Base-by-base conservation (phyloP, 2,888 invertebrate genomes). In the Campopleginae sp. region DNA sequence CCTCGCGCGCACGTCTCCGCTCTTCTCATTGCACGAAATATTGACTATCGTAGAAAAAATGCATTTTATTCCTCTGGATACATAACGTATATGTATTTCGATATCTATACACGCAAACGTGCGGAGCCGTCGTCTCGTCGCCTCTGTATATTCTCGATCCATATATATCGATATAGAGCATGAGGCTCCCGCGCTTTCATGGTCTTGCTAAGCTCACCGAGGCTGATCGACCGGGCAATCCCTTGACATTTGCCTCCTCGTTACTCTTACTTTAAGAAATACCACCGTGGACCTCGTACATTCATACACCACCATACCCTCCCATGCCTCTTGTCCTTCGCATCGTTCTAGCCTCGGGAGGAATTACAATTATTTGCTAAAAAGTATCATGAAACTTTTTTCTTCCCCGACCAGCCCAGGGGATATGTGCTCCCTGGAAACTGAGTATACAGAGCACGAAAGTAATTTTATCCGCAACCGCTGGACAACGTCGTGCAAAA, bases 151-250 rank as follows among this genome's bases (percentile, higher is more conserved):
- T 44, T 65, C 38, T 33, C 65, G 33, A 51, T 51, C 4, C n/a
- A 38, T 65, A 72, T 51, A 70, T 66, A 80, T 82, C 76, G 74
- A 75, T 78, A 81, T 61, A 78, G 86, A 87, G 83, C 86, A 80
- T 70, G 65, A 88, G 84, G 91, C 91, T 92, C 92, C 91, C 90
- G 92, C 90, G 90, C 89, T 90, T 88, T 81, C 89, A 88, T 89
- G 88, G 88, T 89, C 88, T 90, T 84, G 87, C 77, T 87, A 78
- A 86, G 77, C 86, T 48, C 86, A 58, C 27, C 84, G 84, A 84
- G 87, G 87, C 86, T 88, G 87, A 87, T 89, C 88, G 87, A 78
- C 77, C 80, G 84, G 84, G 85, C 86, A 86, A 87, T 90, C 89
- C 87, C 89, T 87, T 88, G 90, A 88, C 90, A 90, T 90, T 90